Evolutionary conservation across 2,797 vertebrate species (phyloP).

Genomic region (Numenius phaeopus): DNA sequence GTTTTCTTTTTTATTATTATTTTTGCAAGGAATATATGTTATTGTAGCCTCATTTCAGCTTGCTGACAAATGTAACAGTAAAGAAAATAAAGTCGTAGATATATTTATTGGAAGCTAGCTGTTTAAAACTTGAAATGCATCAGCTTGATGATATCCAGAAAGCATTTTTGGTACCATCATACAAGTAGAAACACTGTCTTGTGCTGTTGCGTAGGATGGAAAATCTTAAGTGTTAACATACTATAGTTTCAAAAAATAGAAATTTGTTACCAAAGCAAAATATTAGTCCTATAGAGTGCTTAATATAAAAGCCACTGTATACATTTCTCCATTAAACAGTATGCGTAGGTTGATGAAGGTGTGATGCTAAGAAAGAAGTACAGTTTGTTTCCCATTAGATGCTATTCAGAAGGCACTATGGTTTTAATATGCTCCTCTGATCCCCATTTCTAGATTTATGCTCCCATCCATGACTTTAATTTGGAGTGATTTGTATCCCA

Average conservation of each 20-base stretch:
- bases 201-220: not conserved
- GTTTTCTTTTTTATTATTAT: not conserved
- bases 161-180: not conserved
- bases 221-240: not conserved
- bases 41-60: not conserved
- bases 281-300: not conserved
- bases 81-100: not conserved
- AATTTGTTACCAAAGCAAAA: not conserved
- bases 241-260: not conserved
- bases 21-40: not conserved
- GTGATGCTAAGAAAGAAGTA: not conserved
- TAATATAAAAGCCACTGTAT: not conserved
- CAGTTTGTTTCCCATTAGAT: not conserved
- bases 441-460: slow-evolving; percentile 15
- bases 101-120: not conserved
- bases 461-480: not conserved
- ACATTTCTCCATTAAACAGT: not conserved
- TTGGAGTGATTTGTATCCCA: not conserved
- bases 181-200: not conserved
- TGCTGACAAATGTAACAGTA: not conserved
- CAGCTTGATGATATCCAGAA: not conserved
- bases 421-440: not conserved
- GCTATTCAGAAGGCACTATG: not conserved
- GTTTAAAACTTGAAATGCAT: not conserved
- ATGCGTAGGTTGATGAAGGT: not conserved